A percentile compares a stretch with the other conserved stretches of the same genome.
These are phyloP conservation scores for Coenonympha glycerion DNA, from an alignment of 2,888 invertebrate species.

Conservation along the genomic window DNA sequence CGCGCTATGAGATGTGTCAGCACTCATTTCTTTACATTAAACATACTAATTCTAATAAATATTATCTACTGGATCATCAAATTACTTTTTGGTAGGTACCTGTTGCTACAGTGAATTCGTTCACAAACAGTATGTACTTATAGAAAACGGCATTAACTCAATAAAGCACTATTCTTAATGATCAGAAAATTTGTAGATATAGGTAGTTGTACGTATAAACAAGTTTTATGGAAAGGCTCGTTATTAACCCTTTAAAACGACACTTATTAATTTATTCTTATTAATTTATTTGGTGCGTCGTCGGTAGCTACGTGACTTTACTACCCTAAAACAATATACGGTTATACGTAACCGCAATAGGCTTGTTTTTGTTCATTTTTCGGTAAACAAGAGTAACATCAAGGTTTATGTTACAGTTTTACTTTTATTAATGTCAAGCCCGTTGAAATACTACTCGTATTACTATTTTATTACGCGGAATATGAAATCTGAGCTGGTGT, in stretches of 20 bases:
- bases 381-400: constrained; percentile 12
- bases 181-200: too few species aligned
- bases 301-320: constrained; percentile 4
- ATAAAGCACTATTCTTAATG: too few species aligned
- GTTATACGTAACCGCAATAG: constrained; percentile 8
- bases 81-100: too few species aligned
- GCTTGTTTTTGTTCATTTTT: constrained; percentile 17
- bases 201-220: background rate
- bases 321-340: constrained; percentile 16
- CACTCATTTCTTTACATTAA: too few species aligned
- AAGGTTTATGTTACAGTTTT: constrained; percentile 14
- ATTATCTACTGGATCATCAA: too few species aligned
- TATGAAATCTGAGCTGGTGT: constrained; percentile 4
- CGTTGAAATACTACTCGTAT: constrained; percentile 16
- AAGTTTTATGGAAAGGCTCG: background rate
- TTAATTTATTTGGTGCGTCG: constrained; percentile 16
- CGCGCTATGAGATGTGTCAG: too few species aligned
- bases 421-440: constrained; percentile 16
- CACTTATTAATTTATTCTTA: too few species aligned
- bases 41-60: too few species aligned
- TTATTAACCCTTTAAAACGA: constrained; percentile 9
- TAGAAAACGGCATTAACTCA: too few species aligned
- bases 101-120: too few species aligned
- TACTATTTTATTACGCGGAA: constrained; percentile 12
- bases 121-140: too few species aligned